Percentiles rank a stretch among this genome's conserved stretches.
Conservation (phyloP, 2,113 vertebrate genomes). For the Gallinago media region DNA sequence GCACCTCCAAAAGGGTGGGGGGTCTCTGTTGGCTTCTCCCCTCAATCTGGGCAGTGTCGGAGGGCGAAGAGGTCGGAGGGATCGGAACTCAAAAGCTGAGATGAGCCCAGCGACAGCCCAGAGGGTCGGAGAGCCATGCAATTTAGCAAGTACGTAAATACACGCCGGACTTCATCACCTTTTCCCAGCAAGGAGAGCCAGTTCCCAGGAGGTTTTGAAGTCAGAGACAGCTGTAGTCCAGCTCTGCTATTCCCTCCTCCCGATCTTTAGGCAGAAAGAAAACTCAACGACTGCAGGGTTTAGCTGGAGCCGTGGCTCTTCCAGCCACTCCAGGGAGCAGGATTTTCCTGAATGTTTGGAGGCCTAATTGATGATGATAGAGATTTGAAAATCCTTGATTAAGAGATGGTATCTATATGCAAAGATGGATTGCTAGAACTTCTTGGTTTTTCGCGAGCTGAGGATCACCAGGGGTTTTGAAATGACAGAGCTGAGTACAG, state of each 20-base stretch:
- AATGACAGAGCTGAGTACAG: background rate
- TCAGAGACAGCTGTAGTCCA: fast-evolving
- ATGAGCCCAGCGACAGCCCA: fast-evolving
- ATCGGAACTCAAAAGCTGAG: background rate
- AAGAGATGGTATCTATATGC: background rate
- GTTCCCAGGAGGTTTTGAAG: background rate
- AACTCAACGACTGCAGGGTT: background rate
- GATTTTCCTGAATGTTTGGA: background rate
- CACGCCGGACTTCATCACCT: fast-evolving
- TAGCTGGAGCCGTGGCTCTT: background rate
- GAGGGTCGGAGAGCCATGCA: background rate
- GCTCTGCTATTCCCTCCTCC: background rate
- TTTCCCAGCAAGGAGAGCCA: fast-evolving
- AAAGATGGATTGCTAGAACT: background rate
- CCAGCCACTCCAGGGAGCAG: fast-evolving
- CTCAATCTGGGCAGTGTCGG: background rate
- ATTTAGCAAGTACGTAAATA: background rate
- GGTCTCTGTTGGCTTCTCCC: background rate
- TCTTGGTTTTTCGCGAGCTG: background rate
- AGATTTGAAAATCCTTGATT: background rate
- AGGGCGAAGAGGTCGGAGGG: background rate
- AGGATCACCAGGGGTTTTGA: background rate
- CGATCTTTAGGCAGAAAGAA: background rate
- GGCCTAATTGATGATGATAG: background rate
- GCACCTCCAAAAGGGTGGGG: background rate